Conservation (phyloP, 2,888 invertebrate genomes). For the Argyresthia goedartella region DNA sequence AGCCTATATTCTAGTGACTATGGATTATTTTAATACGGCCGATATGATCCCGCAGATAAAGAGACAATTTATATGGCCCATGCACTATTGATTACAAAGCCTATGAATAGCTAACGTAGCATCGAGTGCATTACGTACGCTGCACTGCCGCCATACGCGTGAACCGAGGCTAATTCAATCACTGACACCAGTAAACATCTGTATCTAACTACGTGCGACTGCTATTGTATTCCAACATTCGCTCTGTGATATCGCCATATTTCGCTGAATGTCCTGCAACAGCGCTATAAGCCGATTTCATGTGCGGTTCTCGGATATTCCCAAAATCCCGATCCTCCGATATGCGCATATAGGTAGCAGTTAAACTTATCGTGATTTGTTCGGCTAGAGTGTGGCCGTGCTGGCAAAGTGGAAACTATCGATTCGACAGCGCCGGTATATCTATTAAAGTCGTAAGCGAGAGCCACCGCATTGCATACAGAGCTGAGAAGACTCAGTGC, state of each 20-base stretch:
- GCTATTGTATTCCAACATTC: no score
- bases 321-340: not conserved
- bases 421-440: slow-evolving; percentile 22
- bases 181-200: no score
- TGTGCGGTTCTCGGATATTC: not conserved
- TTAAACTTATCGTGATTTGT: slow-evolving; percentile 22
- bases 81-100: no score
- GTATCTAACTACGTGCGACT: no score
- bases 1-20: not conserved
- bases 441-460: slow-evolving; percentile 23
- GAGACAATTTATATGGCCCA: no score
- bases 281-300: not conserved
- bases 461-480: slow-evolving; percentile 15
- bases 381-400: slow-evolving; percentile 14
- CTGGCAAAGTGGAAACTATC: slow-evolving; percentile 29
- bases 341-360: slow-evolving; percentile 18
- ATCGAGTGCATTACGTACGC: no score
- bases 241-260: no score
- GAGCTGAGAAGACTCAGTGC: not conserved
- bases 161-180: no score
- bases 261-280: not conserved
- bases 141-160: no score
- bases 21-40: no score
- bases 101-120: no score
- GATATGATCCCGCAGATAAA: no score